These are phyloP conservation scores for Lophotis ruficrista DNA, from an alignment of 2,113 vertebrate genomes.

Conservation along the genomic window DNA sequence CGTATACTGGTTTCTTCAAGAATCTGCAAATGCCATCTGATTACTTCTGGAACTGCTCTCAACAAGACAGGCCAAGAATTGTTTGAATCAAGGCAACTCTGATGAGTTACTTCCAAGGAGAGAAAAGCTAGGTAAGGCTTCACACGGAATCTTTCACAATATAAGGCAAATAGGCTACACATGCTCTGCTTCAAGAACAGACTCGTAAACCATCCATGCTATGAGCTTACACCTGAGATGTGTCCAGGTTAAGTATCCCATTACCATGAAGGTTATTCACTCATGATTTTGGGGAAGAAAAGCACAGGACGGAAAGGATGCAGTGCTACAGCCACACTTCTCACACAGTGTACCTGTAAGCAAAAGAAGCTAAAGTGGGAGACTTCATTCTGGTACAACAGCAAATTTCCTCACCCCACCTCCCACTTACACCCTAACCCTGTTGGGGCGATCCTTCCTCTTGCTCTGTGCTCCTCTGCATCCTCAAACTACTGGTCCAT, in stretches of 20 bases:
- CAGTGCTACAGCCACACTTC: background rate
- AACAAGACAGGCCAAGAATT: background rate
- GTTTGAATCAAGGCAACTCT: background rate
- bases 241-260: background rate
- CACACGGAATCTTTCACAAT: background rate
- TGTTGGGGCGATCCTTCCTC: background rate
- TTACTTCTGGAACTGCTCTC: background rate
- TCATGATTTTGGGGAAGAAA: background rate
- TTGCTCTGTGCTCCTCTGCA: background rate
- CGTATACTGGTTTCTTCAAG: background rate
- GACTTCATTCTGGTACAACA: background rate
- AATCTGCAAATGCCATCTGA: background rate
- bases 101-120: background rate
- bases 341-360: background rate
- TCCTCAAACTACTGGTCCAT: background rate
- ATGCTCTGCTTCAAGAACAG: background rate
- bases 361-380: background rate
- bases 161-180: background rate
- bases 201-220: background rate
- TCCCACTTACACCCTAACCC: background rate
- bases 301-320: rapidly evolving
- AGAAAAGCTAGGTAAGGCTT: background rate
- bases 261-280: background rate
- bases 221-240: background rate
- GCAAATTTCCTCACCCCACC: background rate